phyloP scores from a whole-genome alignment of 2,113 vertebrate species.

The Leptobrachium ailaonicum region DNA sequence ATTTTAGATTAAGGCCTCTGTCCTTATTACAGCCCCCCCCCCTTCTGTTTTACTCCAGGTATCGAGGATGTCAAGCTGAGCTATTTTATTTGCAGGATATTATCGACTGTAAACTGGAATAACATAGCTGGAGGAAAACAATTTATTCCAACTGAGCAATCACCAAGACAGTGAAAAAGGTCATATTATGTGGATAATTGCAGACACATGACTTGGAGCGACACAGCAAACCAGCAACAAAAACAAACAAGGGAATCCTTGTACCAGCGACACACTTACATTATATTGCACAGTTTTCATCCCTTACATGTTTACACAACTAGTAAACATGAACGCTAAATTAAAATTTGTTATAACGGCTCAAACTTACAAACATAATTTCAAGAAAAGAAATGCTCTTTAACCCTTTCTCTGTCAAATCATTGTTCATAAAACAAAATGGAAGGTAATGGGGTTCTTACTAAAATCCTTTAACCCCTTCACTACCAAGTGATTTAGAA shows the following conservation, averaged over 20 bases:
- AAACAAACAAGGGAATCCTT: neutral
- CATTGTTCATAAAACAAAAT: too few species aligned
- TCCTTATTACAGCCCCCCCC: neutral
- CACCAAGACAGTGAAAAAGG: conserved; percentile 32
- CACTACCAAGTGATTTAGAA: too few species aligned
- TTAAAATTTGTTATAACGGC: too few species aligned
- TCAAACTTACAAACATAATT: too few species aligned
- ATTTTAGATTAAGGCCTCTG: neutral
- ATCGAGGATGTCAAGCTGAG: neutral
- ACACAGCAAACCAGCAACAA: neutral
- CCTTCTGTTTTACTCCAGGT: conserved; percentile 1
- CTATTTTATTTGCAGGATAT: conserved; percentile 34
- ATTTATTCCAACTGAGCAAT: conserved; percentile 29
- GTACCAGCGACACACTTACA: neutral
- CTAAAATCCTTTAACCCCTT: too few species aligned
- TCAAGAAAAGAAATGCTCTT: too few species aligned
- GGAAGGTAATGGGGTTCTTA: too few species aligned
- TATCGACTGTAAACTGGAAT: conserved; percentile 24
- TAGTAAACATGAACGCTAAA: too few species aligned
- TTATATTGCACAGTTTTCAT: too few species aligned
- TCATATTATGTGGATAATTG: conserved; percentile 38
- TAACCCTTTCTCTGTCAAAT: too few species aligned
- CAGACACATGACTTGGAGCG: conserved; percentile 8
- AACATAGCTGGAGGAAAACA: conserved; percentile 16
- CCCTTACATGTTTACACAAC: too few species aligned